These are phyloP conservation scores for Philaethria dido DNA, from an alignment of 2,888 invertebrate species.

Conservation along the genomic window DNA sequence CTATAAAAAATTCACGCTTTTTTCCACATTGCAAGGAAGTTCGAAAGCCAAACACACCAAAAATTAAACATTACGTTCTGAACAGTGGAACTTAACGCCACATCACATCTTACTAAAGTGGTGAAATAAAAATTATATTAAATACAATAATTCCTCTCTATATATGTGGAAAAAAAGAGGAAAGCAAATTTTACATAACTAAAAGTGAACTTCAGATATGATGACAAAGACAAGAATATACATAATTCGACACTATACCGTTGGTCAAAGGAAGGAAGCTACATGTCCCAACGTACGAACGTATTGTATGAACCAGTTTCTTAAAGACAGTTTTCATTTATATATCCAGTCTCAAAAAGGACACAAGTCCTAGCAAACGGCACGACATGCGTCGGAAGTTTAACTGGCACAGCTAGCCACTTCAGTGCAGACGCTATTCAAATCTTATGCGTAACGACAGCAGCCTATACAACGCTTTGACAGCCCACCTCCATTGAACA, in stretches of 20 bases:
- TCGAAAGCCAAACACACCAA: too few relatives aligned
- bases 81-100: too few relatives aligned
- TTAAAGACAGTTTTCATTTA: constrained; percentile 34
- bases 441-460: constrained; percentile 61
- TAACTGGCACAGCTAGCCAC: constrained; percentile 54
- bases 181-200: neutral
- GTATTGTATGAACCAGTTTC: constrained; percentile 35
- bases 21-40: too few relatives aligned
- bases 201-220: neutral
- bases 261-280: constrained; percentile 16
- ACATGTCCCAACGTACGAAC: neutral
- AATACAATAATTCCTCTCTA: too few relatives aligned
- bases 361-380: constrained; percentile 39
- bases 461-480: constrained; percentile 63
- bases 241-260: constrained; percentile 1
- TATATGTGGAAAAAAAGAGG: neutral
- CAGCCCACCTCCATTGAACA: constrained; percentile 71
- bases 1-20: too few relatives aligned
- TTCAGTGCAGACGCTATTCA: constrained; percentile 81
- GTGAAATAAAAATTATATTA: too few relatives aligned
- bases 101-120: too few relatives aligned
- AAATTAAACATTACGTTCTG: too few relatives aligned
- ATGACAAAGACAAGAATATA: constrained; percentile 3
- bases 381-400: constrained; percentile 64
- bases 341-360: constrained; percentile 41